Base-by-base conservation (phyloP, 2,113 vertebrate species). In the Canis aureus region DNA sequence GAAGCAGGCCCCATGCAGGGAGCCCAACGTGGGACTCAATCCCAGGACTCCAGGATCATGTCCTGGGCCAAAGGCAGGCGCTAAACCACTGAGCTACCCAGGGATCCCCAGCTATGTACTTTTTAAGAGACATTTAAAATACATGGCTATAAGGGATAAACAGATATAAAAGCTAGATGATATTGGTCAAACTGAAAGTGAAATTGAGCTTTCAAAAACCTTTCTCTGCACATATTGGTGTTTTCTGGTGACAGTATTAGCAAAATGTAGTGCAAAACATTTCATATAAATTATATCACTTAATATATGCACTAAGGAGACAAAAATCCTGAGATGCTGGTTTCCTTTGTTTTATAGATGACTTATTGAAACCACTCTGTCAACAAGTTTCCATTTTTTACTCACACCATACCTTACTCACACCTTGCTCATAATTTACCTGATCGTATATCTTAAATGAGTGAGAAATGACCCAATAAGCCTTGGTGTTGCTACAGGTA, bases 361-460 rank as follows among this genome's bases (percentile, higher is more conserved):
- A 73, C 16, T 59, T 74, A 66, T 12, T 71, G 29, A 90, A 94
- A 83, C 19, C 27, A 55, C 55, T 82, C 23, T 64, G 20, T 69
- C 73, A 57, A 35, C 29, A 76, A 87, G 51, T 95, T 92, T 97
- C 55, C 19, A 74, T 67, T 49, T 62, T 89, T 78, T 91, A 80
- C 38, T 17, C 25, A 73, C 51, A 79, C 17, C 22, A 29, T 5
- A 55, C 59, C 38, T 87, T 92, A 43, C 43, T 43, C 43, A 43
- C 43, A 43, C 49, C 71, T 66, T 88, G 90, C 23, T 86, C 38
- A 81, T 67, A 9, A 69, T 66, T 93, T 89, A n/a, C 23, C 9
- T 78, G 59, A 62, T 5, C 13, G 8, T 59, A 20, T 20, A 10
- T 73, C 38, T 89, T 84, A 35, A 80, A 81, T 53, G n/a, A 95